Evolutionary conservation across 2,797 vertebrate genomes (phyloP), one percentile per base, ranked within the genome.

Genomic region (Halcyon leucocephala): DNA sequence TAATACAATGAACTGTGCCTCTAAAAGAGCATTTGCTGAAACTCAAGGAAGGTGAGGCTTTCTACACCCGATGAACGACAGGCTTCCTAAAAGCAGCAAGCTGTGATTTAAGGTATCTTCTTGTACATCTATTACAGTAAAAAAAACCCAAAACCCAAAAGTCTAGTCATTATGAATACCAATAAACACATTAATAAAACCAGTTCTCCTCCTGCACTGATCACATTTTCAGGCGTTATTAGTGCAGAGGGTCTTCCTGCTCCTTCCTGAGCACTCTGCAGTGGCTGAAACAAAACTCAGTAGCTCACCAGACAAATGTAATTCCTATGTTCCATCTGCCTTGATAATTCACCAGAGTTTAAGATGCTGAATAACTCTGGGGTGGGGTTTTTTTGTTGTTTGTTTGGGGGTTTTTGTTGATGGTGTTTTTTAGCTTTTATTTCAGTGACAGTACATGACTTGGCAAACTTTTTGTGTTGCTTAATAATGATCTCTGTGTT

Each of bases 121-220:
- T 89, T 64, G 41, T 52, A 57, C n/a, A 64, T 12, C 44, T 41
- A 10, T 19, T 33, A 58, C 7, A 33, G 44, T 62, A 78, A 33
- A 57, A 58, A 21, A 69, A 9, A 12, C 65, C 28, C n/a, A 28
- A 51, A 51, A 35, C 33, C 5, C 48, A 67, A 85, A 51, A 7
- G 15, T 4, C 26, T 29, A 28, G 39, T 46, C 14, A 18, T 37
- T 29, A 29, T 7, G 41, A 80, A 71, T 17, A 85, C 12, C 64
- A 82, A 26, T 18, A 69, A 86, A 31, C 7, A 37, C 9, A 60
- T 26, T 48, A 64, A 64, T 14, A 39, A 72, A 54, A 66, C 39
- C 39, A 20, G 10, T 33, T 74, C 1, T 37, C 22, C 62, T 52
- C 78, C 39, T 61, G n/a, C 25, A 17, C 8, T 0, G 0, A 62